A percentile compares a stretch with the other conserved stretches of the same genome.
Evolutionary conservation across 2,797 vertebrate genomes (phyloP).

Genomic region (Darevskia nairensis): DNA sequence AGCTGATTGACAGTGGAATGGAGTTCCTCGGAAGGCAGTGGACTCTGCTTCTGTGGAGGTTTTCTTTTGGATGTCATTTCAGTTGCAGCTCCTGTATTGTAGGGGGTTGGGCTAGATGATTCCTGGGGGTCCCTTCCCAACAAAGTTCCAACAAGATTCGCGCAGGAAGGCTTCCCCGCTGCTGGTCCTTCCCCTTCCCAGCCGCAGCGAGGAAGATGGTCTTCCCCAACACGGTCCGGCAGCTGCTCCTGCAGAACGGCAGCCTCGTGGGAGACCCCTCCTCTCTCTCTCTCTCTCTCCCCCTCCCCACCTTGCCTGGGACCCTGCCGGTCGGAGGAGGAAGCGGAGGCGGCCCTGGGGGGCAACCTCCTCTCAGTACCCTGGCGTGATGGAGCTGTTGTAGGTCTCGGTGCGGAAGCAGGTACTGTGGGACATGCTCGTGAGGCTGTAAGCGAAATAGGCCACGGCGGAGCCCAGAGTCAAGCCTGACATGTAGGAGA

Average conservation of each 20-base stretch:
- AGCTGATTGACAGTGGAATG: neutral
- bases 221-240: neutral
- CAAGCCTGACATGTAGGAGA: slow-evolving; percentile 96
- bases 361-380: slow-evolving; percentile 74
- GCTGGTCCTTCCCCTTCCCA: neutral
- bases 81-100: no score
- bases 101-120: no score
- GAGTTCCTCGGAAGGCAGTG: neutral
- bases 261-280: no score
- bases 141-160: no score
- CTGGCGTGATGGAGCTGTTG: slow-evolving; percentile 74
- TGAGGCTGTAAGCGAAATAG: slow-evolving; percentile 94
- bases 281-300: neutral
- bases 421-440: slow-evolving; percentile 77
- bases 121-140: no score
- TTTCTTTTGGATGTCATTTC: no score
- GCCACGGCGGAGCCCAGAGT: slow-evolving; percentile 94
- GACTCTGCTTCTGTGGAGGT: no score
- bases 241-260: no score
- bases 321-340: no score
- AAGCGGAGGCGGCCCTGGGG: no score
- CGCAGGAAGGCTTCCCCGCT: neutral
- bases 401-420: slow-evolving; percentile 74
- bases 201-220: neutral
- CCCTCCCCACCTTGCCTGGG: neutral